phyloP scores from a whole-genome alignment of 2,888 invertebrate genomes.

The Netelia fuscicornis region DNA sequence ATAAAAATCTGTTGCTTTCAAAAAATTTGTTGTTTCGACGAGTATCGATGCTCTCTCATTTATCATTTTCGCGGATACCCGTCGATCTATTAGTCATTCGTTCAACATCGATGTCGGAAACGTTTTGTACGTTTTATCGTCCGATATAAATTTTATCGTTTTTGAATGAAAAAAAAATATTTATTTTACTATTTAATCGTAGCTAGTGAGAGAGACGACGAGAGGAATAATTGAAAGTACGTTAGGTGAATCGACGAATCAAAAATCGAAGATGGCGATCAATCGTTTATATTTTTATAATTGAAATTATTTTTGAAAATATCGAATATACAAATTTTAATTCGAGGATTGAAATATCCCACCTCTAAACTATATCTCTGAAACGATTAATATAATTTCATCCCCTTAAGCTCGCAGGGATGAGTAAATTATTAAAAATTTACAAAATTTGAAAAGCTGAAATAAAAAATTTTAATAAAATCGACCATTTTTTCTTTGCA shows the following conservation, averaged over 20 bases:
- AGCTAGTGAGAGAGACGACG: too few species aligned
- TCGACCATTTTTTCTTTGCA: not conserved
- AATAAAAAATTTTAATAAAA: not conserved
- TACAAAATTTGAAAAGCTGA: not conserved
- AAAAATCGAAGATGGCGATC: too few species aligned
- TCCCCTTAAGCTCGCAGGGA: too few species aligned
- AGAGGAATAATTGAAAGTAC: too few species aligned
- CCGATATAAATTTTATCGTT: not conserved
- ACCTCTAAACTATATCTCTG: not conserved
- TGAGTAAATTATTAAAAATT: too few species aligned
- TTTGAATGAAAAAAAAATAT: too few species aligned
- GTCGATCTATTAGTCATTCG: conserved; percentile 21
- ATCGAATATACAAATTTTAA: not conserved
- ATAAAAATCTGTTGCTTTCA: not conserved
- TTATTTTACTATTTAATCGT: too few species aligned
- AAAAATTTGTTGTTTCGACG: not conserved
- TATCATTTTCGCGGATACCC: conserved; percentile 7
- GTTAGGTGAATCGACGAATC: too few species aligned
- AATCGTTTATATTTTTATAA: too few species aligned
- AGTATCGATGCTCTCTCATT: conserved; percentile 9
- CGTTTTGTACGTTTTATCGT: not conserved
- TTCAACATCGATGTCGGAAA: not conserved
- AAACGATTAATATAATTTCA: not conserved
- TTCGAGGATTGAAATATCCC: not conserved
- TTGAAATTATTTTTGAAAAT: too few species aligned